Evolutionary conservation across 2,113 vertebrate species (phyloP).

Genomic region (Marcusenius ussheri): DNA sequence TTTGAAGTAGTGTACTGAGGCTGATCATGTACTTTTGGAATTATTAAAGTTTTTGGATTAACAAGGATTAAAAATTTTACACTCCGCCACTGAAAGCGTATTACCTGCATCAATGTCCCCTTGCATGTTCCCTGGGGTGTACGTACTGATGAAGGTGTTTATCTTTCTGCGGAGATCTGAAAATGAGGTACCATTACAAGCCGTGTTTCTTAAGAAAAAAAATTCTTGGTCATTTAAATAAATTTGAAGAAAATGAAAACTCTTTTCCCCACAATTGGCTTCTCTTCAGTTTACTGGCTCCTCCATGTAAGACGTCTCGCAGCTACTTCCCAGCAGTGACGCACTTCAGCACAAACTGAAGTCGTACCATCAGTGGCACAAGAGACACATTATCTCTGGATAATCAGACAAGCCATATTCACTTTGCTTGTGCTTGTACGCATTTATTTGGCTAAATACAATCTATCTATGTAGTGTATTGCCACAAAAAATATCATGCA

Average conservation of each 20-base stretch:
- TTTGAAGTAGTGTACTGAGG: not conserved
- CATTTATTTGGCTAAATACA: not conserved
- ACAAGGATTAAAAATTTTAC: not conserved
- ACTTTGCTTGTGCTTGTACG: not conserved
- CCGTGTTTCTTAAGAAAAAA: not conserved
- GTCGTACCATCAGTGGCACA: not conserved
- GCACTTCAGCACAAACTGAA: not conserved
- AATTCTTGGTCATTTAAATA: not conserved
- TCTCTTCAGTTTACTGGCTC: not conserved
- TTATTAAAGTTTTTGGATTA: constrained; percentile 6
- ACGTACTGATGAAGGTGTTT: not conserved
- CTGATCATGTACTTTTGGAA: not conserved
- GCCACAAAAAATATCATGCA: not conserved
- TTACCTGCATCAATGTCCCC: not conserved
- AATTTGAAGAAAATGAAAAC: not conserved
- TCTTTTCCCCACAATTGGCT: not conserved
- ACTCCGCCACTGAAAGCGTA: not conserved
- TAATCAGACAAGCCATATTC: not conserved
- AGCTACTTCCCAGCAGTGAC: not conserved
- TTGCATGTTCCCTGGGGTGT: not conserved
- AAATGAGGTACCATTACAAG: not conserved
- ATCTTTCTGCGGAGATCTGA: not conserved
- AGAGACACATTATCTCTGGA: not conserved
- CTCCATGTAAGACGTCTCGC: not conserved
- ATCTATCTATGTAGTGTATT: not conserved